phyloP scores from a whole-genome alignment of 2,113 vertebrate species.

The Pungitius pungitius region DNA sequence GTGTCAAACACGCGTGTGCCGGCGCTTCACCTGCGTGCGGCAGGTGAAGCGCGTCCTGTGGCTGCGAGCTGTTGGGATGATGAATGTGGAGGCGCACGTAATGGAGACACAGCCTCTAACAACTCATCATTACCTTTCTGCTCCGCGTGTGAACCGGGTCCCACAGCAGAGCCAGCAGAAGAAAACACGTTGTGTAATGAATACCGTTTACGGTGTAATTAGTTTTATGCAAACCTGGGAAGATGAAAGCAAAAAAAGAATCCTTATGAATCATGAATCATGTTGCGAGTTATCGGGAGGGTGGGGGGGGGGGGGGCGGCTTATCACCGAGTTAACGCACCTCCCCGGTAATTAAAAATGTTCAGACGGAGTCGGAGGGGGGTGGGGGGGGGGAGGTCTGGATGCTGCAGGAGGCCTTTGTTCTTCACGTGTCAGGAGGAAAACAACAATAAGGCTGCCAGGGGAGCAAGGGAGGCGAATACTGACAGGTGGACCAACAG shows the following conservation, averaged over 20 bases:
- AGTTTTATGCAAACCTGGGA: slow-evolving; percentile 99
- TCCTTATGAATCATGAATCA: slow-evolving; percentile 99
- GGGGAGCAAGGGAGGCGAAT: slow-evolving; percentile 18
- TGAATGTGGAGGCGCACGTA: slow-evolving; percentile 41
- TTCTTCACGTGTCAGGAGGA: slow-evolving; percentile 46
- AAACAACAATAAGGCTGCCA: slow-evolving; percentile 44
- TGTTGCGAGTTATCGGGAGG: slow-evolving; percentile 94
- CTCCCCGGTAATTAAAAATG: slow-evolving; percentile 96
- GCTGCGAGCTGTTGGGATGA: slow-evolving; percentile 32
- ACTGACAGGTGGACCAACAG: slow-evolving; percentile 49
- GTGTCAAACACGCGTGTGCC: no score
- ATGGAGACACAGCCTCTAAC: slow-evolving; percentile 60
- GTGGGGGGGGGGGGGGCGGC: no score
- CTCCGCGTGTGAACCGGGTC: slow-evolving; percentile 66
- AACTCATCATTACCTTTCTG: slow-evolving; percentile 71
- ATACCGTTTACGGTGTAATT: slow-evolving; percentile 91
- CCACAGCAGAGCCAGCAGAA: slow-evolving; percentile 51
- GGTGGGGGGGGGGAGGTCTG: slow-evolving; percentile 72
- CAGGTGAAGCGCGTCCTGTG: neutral
- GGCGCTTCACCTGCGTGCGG: no score
- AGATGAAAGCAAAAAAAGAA: slow-evolving; percentile 99
- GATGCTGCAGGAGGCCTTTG: slow-evolving; percentile 51
- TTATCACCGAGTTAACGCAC: slow-evolving; percentile 87
- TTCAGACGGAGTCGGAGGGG: slow-evolving; percentile 89
- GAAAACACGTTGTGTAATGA: slow-evolving; percentile 88